These are phyloP conservation scores for Tyrannus savana DNA, from an alignment of 2,113 vertebrate species.

Conservation along the genomic window DNA sequence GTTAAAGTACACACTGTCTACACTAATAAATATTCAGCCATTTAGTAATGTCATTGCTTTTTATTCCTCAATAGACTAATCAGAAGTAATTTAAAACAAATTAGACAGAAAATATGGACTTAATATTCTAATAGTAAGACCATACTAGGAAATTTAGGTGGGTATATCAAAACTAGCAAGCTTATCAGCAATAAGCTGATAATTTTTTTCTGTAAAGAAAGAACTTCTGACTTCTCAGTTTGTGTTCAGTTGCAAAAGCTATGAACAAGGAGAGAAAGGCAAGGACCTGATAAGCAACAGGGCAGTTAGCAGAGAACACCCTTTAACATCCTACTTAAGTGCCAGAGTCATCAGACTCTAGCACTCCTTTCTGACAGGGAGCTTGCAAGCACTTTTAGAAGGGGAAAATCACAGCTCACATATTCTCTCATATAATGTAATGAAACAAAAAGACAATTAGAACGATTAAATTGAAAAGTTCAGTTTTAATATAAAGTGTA, in stretches of 20 bases:
- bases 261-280: not conserved
- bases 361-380: not conserved
- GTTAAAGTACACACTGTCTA: not conserved
- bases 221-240: not conserved
- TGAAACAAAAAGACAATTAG: not conserved
- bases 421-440: not conserved
- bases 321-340: not conserved
- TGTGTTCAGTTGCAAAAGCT: not conserved
- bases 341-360: not conserved
- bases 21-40: not conserved
- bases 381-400: not conserved
- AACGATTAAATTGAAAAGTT: not conserved
- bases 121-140: not conserved
- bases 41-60: not conserved
- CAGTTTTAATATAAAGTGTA: not conserved
- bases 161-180: not conserved
- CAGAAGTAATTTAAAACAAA: constrained; percentile 26
- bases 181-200: not conserved
- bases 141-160: not conserved
- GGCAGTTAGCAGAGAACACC: not conserved
- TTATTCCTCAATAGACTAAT: not conserved
- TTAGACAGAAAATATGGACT: not conserved
- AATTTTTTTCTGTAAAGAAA: not conserved
- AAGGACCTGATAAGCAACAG: not conserved
- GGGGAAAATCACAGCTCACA: not conserved